Conservation (phyloP, 1,140 invertebrate genomes). For the Drosophila littoralis region DNA sequence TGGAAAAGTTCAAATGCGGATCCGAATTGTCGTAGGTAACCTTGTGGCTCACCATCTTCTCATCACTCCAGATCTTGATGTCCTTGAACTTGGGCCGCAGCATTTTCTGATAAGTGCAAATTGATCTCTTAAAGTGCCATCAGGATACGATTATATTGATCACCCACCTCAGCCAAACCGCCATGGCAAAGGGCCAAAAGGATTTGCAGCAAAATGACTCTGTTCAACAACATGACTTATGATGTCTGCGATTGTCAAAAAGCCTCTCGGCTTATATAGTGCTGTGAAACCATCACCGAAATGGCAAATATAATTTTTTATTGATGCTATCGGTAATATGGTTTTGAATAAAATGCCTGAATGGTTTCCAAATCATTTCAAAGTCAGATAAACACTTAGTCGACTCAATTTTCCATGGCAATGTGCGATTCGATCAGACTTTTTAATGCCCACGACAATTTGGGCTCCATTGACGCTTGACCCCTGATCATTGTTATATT, state of each 20-base stretch:
- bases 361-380: conserved; percentile 45
- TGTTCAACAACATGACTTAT: conserved; percentile 54
- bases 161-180: conserved; percentile 56
- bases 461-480: conserved; percentile 52
- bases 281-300: not conserved
- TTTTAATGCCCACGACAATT: conserved; percentile 53
- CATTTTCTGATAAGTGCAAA: conserved; percentile 64
- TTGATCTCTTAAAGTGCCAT: not conserved
- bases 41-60: conserved; percentile 68
- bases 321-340: conserved; percentile 50
- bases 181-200: conserved; percentile 50
- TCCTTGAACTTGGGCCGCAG: conserved; percentile 77
- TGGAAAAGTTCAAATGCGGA: conserved; percentile 75
- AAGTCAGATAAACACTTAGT: conserved; percentile 47
- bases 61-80: conserved; percentile 75
- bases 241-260: conserved; percentile 23
- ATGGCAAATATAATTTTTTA: conserved; percentile 27
- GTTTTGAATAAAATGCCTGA: conserved; percentile 39
- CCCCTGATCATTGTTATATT: conserved; percentile 26
- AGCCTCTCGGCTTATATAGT: conserved; percentile 50
- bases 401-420: conserved; percentile 42
- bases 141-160: not conserved
- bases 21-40: conserved; percentile 64
- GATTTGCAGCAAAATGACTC: conserved; percentile 37
- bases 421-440: conserved; percentile 23